A percentile compares a stretch with the other conserved stretches of the same genome.
phyloP scores from a whole-genome alignment of 1,140 invertebrate genomes.

The Drosophila lowei region DNA sequence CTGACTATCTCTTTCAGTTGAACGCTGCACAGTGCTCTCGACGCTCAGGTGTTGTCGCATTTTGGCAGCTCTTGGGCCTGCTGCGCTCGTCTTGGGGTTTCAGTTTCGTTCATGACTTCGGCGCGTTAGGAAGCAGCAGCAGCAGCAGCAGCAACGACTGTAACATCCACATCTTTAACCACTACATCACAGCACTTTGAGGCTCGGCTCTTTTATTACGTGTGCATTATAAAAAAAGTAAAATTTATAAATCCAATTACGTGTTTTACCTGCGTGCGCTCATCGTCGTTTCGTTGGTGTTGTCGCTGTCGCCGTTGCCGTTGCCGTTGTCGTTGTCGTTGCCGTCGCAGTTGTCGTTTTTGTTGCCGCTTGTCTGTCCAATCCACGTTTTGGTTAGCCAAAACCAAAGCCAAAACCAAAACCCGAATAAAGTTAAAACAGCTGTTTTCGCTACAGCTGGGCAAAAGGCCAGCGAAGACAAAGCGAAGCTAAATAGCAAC shows the following conservation, averaged over 20 bases:
- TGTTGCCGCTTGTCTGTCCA: constrained; percentile 33
- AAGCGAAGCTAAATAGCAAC: constrained; percentile 9
- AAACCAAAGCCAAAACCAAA: constrained; percentile 17
- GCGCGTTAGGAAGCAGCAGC: constrained; percentile 66
- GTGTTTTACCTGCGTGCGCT: constrained; percentile 51
- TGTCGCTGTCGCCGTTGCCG: constrained; percentile 25
- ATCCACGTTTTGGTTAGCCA: constrained; percentile 17
- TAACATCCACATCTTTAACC: constrained; percentile 8
- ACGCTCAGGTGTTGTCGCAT: constrained; percentile 36
- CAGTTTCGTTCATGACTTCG: constrained; percentile 73
- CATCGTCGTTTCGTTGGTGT: constrained; percentile 4
- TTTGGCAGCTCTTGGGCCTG: constrained; percentile 54
- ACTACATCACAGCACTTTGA: constrained; percentile 39
- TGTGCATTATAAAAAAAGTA: constrained; percentile 40
- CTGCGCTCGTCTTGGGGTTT: constrained; percentile 49
- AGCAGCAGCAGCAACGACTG: constrained; percentile 15
- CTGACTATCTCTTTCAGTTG: neutral
- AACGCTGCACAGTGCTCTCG: neutral
- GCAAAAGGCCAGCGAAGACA: constrained; percentile 2
- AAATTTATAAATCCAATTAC: constrained; percentile 66
- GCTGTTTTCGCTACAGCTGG: constrained; percentile 39
- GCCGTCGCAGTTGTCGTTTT: constrained; percentile 17
- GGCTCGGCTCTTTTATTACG: constrained; percentile 43
- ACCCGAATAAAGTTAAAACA: constrained; percentile 12
- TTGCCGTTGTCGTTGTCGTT: constrained; percentile 20